A percentile compares a stretch with the other conserved stretches of the same genome.
Conservation (phyloP, 53 echinoderm and acorn worm species). For the Paelopatides confundens region DNA sequence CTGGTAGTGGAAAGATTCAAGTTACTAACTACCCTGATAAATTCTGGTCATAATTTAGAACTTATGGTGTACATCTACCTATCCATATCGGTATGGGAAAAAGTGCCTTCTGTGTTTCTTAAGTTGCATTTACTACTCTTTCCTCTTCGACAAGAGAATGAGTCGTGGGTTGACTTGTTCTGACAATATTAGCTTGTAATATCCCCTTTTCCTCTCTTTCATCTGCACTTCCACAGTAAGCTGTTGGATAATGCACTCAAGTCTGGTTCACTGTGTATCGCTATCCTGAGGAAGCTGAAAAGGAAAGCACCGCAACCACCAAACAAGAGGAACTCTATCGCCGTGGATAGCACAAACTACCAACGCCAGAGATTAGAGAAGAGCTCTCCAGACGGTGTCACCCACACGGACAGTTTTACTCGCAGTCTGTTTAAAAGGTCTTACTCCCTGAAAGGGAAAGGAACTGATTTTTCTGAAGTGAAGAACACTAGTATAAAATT, state of each 20-base stretch:
- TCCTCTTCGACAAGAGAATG: background rate
- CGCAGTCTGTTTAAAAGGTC: background rate
- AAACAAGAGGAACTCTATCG: slow-evolving; percentile 11
- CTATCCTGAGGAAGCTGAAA: slow-evolving; percentile 92
- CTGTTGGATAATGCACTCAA: slow-evolving; percentile 90
- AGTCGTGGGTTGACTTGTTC: background rate
- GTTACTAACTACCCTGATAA: too few relatives aligned
- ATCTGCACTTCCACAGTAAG: slow-evolving; percentile 68
- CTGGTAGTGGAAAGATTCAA: too few relatives aligned
- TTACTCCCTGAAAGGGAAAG: slow-evolving; percentile 25
- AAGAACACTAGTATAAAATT: background rate
- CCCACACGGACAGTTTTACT: background rate
- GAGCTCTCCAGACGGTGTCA: background rate
- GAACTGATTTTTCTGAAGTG: slow-evolving; percentile 18
- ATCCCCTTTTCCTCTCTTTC: slow-evolving; percentile 1
- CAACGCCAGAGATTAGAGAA: background rate
- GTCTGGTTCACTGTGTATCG: slow-evolving; percentile 84
- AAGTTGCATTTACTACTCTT: background rate
- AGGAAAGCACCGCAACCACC: slow-evolving; percentile 93
- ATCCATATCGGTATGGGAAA: too few relatives aligned
- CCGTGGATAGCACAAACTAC: background rate
- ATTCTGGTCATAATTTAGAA: too few relatives aligned
- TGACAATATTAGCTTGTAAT: slow-evolving; percentile 13
- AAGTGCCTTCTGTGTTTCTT: background rate
- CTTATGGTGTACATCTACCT: too few relatives aligned